Base-by-base conservation (phyloP, 2,113 vertebrate species). In the Clarias magur region DNA sequence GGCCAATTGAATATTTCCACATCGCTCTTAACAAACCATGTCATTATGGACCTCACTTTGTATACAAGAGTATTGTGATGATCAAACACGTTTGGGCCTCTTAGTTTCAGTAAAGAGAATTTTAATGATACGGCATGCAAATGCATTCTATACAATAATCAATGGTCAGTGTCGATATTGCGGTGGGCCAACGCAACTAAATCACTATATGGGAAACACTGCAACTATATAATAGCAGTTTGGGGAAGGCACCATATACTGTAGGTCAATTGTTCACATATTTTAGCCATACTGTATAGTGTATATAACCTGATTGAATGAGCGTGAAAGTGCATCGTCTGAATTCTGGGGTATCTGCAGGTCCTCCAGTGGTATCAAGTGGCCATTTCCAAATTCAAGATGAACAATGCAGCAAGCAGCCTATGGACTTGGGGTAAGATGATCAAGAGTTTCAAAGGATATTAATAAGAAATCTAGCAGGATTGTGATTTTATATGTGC, bases 351-450 rank as follows among this genome's bases (percentile, higher is more conserved):
- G 4, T 82, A 25, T 68, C 13, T 82, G 90, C 88, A 92, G 89
- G 91, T 88, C 94, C 94, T 91, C 87, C 92, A 90, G 94, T 91
- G 78, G 78, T 89, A 89, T 82, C 92, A 38, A 94, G 48, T 48
- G 48, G 92, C 90, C 93, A 93, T 16, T 89, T 94, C 86, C 23
- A 90, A 85, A 92, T 91, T 75, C 94, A 93, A 86, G 94, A 95
- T 92, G 95, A 95, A 90, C 95, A 94, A 92, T 92, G 94, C 93
- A 95, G 93, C 91, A 93, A 91, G 91, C 96, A 94, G 88, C 93
- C 93, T 91, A 92, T 92, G 85, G 94, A 96, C 79, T 87, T 95
- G 53, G 94, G 96, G 97, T 98, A 95, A 94, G 96, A 86, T 5
- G n/a, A 6, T 63, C 34, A 3, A n/a, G 73, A 54, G 54, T 76